Evolutionary conservation across 2,888 invertebrate genomes (phyloP), one percentile per base, ranked within the genome.

Genomic region (Poecilus cupreus): DNA sequence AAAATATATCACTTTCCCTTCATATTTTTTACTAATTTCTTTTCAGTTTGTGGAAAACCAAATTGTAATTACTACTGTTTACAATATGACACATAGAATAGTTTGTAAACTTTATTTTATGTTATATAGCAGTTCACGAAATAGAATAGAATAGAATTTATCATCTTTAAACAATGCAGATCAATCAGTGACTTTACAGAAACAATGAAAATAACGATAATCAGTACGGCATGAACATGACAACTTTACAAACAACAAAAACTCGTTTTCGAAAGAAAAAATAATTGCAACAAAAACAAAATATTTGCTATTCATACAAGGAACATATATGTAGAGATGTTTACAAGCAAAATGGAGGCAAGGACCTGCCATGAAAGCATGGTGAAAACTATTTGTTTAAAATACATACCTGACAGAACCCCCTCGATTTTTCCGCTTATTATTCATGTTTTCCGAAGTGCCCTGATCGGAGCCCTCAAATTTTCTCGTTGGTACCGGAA

Each of bases 401-500:
- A 24, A 80, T 83, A 87, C 89, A 90, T 91, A 94, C 94, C 95
- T 94, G 88, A 93, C 92, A 87, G 94, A 91, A 88, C 93, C 94
- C 88, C 95, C 93, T 90, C 96, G 94, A 91, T 93, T 95, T 92
- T 96, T 96, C 90, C 94, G 93, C 91, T 95, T 95, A 90, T 93
- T 95, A 89, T 94, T 96, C 93, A 94, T 94, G 89, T 93, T 93
- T 90, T 87, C 89, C 88, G 90, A 90, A 88, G 88, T 91, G 92
- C 92, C 93, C 93, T 91, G 93, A 91, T 93, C 93, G 93, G 94
- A 94, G 93, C 93, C 92, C 92, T 94, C 94, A 92, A 92, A 93
- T 92, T 93, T 94, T 91, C 92, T 93, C 93, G 94, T 94, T 90
- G 94, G 94, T 93, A 94, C 94, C 94, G 94, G 94, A 94, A 94